Evolutionary conservation across 2,888 invertebrate genomes (phyloP).

Genomic region (Drosophila peninsularis): DNA sequence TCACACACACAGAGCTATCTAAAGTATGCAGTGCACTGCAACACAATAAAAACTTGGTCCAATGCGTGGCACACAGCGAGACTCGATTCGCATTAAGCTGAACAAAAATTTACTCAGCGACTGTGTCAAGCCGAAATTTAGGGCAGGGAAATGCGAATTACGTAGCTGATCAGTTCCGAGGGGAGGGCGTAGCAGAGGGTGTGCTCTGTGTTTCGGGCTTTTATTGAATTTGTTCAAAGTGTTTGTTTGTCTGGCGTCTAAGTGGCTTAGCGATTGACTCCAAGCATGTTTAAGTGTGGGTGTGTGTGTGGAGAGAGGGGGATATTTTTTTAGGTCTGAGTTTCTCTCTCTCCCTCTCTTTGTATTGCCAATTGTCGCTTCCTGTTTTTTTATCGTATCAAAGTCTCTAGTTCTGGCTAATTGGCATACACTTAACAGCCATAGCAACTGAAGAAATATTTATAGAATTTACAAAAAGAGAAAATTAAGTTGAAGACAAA

Average conservation of each 20-base stretch:
- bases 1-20: not conserved
- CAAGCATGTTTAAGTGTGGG: not conserved
- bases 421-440: constrained; percentile 34
- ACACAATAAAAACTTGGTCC: constrained; percentile 35
- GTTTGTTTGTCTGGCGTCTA: constrained; percentile 57
- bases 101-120: constrained; percentile 34
- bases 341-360: not conserved
- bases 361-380: constrained; percentile 14
- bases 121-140: constrained; percentile 39
- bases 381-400: constrained; percentile 23
- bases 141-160: constrained; percentile 25
- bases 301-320: not conserved
- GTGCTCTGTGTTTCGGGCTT: constrained; percentile 37
- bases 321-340: too few species aligned
- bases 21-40: constrained; percentile 38
- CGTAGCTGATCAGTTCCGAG: constrained; percentile 3
- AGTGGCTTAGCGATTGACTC: constrained; percentile 38
- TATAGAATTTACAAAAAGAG: not conserved
- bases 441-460: constrained; percentile 16
- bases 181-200: not conserved
- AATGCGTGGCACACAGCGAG: constrained; percentile 21
- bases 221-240: constrained; percentile 59
- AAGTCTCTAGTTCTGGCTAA: constrained; percentile 30
- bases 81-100: constrained; percentile 34
- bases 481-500: too few species aligned